Percentiles rank a stretch among this genome's conserved stretches.
Conservation (phyloP, 2,113 vertebrate genomes). For the Alexandromys fortis region DNA sequence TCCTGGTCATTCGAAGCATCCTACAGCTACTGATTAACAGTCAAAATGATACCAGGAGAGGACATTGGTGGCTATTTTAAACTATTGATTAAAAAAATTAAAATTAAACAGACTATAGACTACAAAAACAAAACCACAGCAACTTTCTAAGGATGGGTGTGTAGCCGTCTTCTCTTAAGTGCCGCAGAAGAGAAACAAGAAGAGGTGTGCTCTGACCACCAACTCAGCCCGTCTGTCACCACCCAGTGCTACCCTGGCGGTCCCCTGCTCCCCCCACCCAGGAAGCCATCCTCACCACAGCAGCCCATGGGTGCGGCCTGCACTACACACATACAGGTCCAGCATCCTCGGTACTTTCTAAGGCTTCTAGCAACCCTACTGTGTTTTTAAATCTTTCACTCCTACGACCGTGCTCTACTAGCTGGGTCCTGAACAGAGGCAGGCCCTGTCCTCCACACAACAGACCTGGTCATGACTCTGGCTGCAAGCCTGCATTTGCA, state of each 20-base stretch:
- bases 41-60: neutral
- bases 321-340: fast-evolving
- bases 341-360: fast-evolving
- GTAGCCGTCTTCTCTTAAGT: neutral
- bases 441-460: neutral
- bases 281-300: neutral
- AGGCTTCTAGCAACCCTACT: too few species aligned
- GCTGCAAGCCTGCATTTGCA: neutral
- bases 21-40: neutral
- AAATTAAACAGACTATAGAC: neutral
- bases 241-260: too few species aligned
- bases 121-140: conserved; percentile 24
- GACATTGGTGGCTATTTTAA: conserved; percentile 21
- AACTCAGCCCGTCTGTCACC: neutral
- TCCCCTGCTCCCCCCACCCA: neutral
- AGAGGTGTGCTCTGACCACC: neutral
- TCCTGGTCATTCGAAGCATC: conserved; percentile 8
- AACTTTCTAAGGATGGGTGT: neutral
- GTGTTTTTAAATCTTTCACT: neutral
- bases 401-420: neutral
- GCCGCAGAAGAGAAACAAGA: neutral
- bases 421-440: neutral
- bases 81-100: neutral
- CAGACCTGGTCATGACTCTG: neutral
- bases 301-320: neutral